Evolutionary conservation across 2,888 invertebrate genomes (phyloP), one percentile per base, ranked within the genome.

Genomic region (Drosophila putrida): DNA sequence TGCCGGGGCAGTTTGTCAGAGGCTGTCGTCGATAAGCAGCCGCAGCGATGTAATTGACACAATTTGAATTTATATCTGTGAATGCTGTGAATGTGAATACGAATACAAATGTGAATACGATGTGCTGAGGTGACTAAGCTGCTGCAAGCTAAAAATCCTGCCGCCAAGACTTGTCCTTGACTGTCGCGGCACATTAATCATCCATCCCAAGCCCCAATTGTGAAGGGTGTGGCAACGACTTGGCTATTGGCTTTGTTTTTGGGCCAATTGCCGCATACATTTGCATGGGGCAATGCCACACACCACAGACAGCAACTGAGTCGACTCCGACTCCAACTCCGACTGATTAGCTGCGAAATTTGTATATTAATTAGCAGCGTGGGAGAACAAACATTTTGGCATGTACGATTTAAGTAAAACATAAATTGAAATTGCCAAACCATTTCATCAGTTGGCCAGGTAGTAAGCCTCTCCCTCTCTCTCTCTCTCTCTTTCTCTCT

Each of bases 181-280:
- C 58, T 88, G 88, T 88, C 77, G 88, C 88, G 71, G 77, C 66
- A 73, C 89, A 84, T 84, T 88, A 84, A 84, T 84, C 83, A 84
- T 88, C 69, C 61, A 85, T 66, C 44, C 57, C 55, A 58, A 71
- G 63, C 49, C 35, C 25, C 61, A 60, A 27, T 25, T 54, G 46
- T 49, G 8, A 10, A 43, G 85, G 88, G 85, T 66, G 82, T 73
- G 85, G 50, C 50, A 49, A 25, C 41, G 13, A 38, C 69, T 31
- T 25, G 39, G 28, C 31, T 20, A 9, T 41, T 15, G 11, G n/a
- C 20, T 58, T 20, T 55, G 54, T 65, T 69, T 81, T 79, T 78
- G 53, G 69, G 67, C 73, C 83, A 85, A 69, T 55, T 63, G 66
- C 71, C 44, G 74, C 70, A 74, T 74, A 79, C 55, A 82, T 69